Percentiles rank a stretch among this genome's conserved stretches.
These are phyloP conservation scores for Ovis aries DNA, from an alignment of 2,113 vertebrate genomes.

Conservation along the genomic window DNA sequence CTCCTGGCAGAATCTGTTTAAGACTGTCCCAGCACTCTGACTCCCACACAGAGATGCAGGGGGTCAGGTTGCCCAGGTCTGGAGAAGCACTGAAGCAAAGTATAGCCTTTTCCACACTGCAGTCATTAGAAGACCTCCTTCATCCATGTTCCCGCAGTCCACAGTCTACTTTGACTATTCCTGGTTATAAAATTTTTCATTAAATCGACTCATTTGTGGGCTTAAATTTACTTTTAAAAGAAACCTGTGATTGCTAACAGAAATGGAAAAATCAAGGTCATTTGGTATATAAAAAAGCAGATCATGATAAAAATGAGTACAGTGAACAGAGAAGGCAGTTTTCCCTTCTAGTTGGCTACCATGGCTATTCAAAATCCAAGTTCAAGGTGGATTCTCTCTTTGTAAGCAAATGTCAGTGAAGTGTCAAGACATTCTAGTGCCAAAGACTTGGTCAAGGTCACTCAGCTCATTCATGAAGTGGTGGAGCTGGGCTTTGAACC, in stretches of 20 bases:
- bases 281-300: not conserved
- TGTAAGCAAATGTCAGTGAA: not conserved
- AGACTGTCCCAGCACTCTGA: not conserved
- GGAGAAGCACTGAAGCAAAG: not conserved
- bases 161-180: not conserved
- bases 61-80: not conserved
- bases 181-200: not conserved
- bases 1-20: fast-evolving
- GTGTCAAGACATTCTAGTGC: not conserved
- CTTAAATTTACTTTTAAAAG: not conserved
- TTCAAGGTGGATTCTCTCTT: not conserved
- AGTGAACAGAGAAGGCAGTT: not conserved
- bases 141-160: not conserved
- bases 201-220: not conserved
- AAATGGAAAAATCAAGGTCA: not conserved
- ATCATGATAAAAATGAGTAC: not conserved
- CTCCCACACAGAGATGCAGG: fast-evolving
- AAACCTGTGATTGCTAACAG: not conserved
- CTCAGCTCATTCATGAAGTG: not conserved
- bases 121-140: not conserved
- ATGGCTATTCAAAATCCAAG: not conserved
- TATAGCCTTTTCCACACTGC: fast-evolving
- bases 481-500: not conserved
- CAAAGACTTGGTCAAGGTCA: not conserved
- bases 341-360: not conserved